Conservation (phyloP, 1,140 invertebrate species). For the Drosophila ironensis region DNA sequence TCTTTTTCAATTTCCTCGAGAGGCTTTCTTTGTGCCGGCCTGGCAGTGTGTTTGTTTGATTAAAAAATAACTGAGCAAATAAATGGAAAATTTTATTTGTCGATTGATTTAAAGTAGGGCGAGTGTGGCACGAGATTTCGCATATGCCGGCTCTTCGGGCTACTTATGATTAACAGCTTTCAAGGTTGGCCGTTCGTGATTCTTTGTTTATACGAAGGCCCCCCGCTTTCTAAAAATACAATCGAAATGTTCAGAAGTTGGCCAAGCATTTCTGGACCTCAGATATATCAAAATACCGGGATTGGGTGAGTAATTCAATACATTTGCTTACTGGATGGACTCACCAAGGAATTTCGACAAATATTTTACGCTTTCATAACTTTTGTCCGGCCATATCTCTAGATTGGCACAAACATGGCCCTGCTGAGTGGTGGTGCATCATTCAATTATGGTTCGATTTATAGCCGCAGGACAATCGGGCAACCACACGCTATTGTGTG, state of each 20-base stretch:
- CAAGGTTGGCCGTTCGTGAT: conserved; percentile 20
- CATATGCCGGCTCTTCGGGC: conserved; percentile 48
- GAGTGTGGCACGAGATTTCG: conserved; percentile 61
- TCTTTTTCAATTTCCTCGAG: background rate
- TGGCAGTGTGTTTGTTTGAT: conserved; percentile 31
- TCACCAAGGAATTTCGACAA: no score
- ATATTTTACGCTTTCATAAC: no score
- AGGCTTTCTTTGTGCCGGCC: background rate
- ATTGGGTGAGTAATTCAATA: no score
- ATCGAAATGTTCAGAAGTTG: conserved; percentile 4
- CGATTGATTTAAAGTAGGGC: conserved; percentile 62
- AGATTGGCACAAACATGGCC: background rate
- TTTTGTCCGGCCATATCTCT: background rate
- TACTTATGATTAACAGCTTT: conserved; percentile 45
- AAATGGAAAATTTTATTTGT: conserved; percentile 61
- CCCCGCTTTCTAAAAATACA: conserved; percentile 10
- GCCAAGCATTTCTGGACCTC: no score
- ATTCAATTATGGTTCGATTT: conserved; percentile 70
- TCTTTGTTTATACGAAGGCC: conserved; percentile 25
- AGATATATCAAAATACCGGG: no score
- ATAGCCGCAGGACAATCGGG: conserved; percentile 16
- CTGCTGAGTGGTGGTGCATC: conserved; percentile 1
- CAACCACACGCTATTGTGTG: conserved; percentile 22
- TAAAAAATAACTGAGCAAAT: conserved; percentile 56
- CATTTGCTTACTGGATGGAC: no score